phyloP scores from a whole-genome alignment of 2,888 invertebrate genomes.

The Junonia oenone region DNA sequence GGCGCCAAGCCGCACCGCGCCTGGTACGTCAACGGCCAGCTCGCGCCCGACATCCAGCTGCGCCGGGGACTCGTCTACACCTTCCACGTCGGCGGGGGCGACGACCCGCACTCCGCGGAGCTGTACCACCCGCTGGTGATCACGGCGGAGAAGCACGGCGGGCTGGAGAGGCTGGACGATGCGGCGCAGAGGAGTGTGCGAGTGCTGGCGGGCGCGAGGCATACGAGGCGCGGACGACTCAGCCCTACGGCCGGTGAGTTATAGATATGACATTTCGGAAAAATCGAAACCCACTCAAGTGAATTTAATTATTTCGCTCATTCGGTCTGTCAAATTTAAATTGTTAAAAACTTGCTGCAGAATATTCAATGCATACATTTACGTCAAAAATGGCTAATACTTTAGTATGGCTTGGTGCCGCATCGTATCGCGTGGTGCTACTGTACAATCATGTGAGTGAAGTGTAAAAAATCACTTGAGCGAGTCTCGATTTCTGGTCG shows the following conservation, averaged over 20 bases:
- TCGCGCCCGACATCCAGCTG: conserved; percentile 92
- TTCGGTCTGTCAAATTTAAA: no score
- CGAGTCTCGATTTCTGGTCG: no score
- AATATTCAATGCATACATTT: no score
- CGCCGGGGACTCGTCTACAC: conserved; percentile 91
- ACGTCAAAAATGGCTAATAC: no score
- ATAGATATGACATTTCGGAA: no score
- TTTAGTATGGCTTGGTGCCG: no score
- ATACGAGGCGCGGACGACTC: conserved; percentile 8
- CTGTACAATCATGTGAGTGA: no score
- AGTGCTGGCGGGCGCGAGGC: conserved; percentile 88
- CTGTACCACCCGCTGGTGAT: conserved; percentile 94
- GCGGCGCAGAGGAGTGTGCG: conserved; percentile 72
- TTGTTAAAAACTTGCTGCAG: no score
- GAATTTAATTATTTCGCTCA: no score
- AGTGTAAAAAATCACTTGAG: no score
- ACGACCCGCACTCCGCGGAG: conserved; percentile 91
- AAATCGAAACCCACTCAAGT: no score
- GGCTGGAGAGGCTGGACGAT: conserved; percentile 90
- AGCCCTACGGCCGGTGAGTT: conserved; percentile 55
- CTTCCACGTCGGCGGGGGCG: conserved; percentile 90
- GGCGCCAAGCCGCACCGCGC: conserved; percentile 82
- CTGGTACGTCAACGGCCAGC: conserved; percentile 95
- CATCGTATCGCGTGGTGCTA: no score
- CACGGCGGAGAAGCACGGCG: conserved; percentile 91